phyloP scores from a whole-genome alignment of 2,888 invertebrate genomes.

The Acanthosepion lycidas region DNA sequence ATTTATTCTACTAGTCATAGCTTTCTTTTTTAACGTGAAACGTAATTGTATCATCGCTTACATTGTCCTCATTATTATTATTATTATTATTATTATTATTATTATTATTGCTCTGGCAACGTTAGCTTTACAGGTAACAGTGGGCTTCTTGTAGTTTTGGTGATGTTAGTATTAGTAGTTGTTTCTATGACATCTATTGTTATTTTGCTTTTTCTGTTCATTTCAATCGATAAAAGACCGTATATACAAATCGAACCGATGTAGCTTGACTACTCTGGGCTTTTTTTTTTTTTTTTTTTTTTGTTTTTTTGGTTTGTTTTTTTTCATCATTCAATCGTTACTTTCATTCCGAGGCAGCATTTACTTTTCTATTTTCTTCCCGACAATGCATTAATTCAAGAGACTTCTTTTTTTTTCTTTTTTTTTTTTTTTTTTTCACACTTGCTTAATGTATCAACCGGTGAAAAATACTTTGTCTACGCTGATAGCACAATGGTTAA shows the following conservation, averaged over 20 bases:
- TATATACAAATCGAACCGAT: neutral
- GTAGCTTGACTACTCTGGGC: neutral
- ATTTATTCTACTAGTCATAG: too few species aligned
- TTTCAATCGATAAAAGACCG: neutral
- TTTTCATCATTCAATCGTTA: neutral
- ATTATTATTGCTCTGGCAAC: too few species aligned
- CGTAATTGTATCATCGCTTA: too few species aligned
- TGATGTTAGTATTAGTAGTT: too few species aligned
- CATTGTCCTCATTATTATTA: too few species aligned
- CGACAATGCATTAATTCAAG: neutral
- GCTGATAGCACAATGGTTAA: neutral
- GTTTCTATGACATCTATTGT: too few species aligned
- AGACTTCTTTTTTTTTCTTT: neutral
- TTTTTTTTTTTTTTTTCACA: neutral
- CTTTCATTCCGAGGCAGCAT: neutral
- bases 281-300: neutral
- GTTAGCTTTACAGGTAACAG: too few species aligned
- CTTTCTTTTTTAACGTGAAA: too few species aligned
- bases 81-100: too few species aligned
- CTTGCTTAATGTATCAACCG: neutral
- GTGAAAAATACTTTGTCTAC: neutral
- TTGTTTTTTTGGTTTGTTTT: neutral
- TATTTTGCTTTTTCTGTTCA: neutral
- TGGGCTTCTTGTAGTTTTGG: too few species aligned
- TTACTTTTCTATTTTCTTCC: neutral